Base-by-base conservation (phyloP, 2,888 invertebrate genomes). In the Reticulitermes lucifugus region DNA sequence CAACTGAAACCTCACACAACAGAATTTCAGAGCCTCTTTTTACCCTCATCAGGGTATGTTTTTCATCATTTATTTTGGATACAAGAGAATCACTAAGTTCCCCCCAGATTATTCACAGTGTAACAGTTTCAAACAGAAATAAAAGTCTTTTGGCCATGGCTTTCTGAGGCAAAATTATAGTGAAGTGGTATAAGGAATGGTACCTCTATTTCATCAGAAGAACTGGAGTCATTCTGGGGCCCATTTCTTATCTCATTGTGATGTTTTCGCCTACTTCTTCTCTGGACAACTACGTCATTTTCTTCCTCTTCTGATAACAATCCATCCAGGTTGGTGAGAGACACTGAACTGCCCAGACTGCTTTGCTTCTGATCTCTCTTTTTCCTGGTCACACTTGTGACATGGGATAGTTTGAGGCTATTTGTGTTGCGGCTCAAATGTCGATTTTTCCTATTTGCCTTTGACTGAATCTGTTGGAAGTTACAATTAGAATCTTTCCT, bases 151-250 rank as follows among this genome's bases (percentile, higher is more conserved):
- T 5, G 55, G 18, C 18, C 55, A 55, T 18, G 18, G 12, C 18
- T 55, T 14, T 14, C 18, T 18, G 14, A 55, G 18, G 1, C 18
- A 55, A 0, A 51, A 18, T 0, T 55, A 55, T 55, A 18, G 14
- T 18, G 14, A 55, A 55, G 55, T 18, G 55, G 14, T 14, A 18
- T 18, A 55, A 55, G 18, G 55, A 18, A 14, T 55, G 21, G 0
- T 81, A 81, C 81, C 70, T 81, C 65, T 65, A 46, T n/a, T 43
- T 81, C 81, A 43, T 81, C 81, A 12, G 70, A 65, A 41, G 70
- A 81, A n/a, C 70, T 59, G 41, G 29, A 6, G 12, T 46, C 2
- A 46, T 46, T 60, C 35, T 41, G 25, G 18, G 81, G 1, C 35
- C 22, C 43, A 43, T 43, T 65, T 43, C 70, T 81, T 4, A 25